Percentiles rank a stretch among this genome's conserved stretches.
phyloP scores from a whole-genome alignment of 2,888 invertebrate species.

The Acronicta leporina region DNA sequence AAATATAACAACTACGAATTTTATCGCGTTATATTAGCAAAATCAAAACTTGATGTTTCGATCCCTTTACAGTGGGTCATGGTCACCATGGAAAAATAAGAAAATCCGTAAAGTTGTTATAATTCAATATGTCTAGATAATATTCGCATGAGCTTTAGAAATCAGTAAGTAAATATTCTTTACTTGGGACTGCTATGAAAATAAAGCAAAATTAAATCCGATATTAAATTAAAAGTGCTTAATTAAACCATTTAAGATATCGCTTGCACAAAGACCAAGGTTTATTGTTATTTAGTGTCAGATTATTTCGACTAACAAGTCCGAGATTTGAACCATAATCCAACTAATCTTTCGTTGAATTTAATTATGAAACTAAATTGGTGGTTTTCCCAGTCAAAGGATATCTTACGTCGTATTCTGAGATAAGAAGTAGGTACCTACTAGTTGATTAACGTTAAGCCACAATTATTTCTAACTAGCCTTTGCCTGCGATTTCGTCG shows the following conservation, averaged over 20 bases:
- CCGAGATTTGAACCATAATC: slow-evolving; percentile 41
- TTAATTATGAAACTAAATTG: slow-evolving; percentile 34
- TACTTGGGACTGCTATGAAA: not conserved
- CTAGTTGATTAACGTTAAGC: not conserved
- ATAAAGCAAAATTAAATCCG: no score
- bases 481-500: no score
- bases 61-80: no score
- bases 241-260: slow-evolving; percentile 17
- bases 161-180: no score
- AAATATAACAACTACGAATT: no score
- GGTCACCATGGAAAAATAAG: no score
- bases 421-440: not conserved
- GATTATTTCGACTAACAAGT: slow-evolving; percentile 44
- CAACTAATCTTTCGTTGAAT: slow-evolving; percentile 45
- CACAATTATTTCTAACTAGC: not conserved
- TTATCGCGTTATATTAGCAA: no score
- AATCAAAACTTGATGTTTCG: no score
- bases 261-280: slow-evolving; percentile 42
- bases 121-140: no score
- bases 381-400: slow-evolving; percentile 16
- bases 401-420: not conserved
- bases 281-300: slow-evolving; percentile 53
- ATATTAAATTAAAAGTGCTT: not conserved
- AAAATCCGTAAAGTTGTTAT: no score
- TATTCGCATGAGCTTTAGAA: no score